A percentile compares a stretch with the other conserved stretches of the same genome.
Conservation (phyloP, 2,113 vertebrate species). For the Thoracochromis brauschi region DNA sequence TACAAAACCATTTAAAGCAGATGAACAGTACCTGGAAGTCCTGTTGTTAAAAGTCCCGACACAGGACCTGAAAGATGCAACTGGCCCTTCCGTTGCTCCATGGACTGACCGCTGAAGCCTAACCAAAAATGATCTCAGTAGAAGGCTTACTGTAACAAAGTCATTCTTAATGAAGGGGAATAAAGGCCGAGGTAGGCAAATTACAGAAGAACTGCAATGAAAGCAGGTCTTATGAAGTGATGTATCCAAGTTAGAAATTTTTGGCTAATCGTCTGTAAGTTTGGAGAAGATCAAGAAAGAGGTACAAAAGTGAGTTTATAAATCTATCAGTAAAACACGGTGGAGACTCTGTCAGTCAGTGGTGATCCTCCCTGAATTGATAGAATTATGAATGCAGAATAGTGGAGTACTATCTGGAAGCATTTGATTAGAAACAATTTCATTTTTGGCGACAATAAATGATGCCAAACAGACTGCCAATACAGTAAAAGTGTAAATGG, state of each 20-base stretch:
- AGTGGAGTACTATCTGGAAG: background rate
- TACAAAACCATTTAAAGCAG: background rate
- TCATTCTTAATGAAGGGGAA: background rate
- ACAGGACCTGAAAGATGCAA: background rate
- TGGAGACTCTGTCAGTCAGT: background rate
- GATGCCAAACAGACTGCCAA: background rate
- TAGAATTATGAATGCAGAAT: background rate
- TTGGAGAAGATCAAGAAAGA: background rate
- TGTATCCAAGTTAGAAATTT: background rate
- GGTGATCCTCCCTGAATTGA: background rate
- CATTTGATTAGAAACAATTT: background rate
- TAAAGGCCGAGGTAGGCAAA: background rate
- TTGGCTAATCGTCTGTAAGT: background rate
- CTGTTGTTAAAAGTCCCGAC: background rate
- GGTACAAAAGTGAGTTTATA: background rate
- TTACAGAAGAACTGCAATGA: background rate
- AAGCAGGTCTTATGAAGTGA: background rate
- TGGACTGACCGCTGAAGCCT: background rate
- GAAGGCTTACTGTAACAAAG: background rate
- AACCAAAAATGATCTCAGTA: background rate
- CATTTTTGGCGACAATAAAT: background rate
- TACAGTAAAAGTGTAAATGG: background rate
- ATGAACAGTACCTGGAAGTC: background rate
- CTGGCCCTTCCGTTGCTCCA: background rate
- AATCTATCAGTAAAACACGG: background rate